Evolutionary conservation across 53 echinoderm and acorn worm species (phyloP), one percentile per base, ranked within the genome.

Genomic region (Arbacia lixula): DNA sequence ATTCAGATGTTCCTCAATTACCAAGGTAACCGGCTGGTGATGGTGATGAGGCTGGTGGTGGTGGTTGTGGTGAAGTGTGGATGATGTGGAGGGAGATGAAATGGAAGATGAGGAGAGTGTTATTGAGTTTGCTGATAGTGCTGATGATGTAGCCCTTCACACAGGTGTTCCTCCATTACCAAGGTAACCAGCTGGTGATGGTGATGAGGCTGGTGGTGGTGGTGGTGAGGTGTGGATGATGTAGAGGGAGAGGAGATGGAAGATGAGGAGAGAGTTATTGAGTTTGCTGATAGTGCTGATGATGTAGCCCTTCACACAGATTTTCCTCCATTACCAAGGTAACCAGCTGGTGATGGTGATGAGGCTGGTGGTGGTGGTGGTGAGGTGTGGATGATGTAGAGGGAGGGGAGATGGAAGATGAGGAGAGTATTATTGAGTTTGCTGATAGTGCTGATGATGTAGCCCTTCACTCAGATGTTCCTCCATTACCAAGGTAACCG

Each of bases 281-380:
- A n/a, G n/a, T n/a, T n/a, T n/a, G n/a, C n/a, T n/a, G n/a, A n/a
- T n/a, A n/a, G n/a, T n/a, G n/a, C n/a, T n/a, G n/a, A n/a, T n/a
- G n/a, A n/a, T n/a, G n/a, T n/a, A n/a, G n/a, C 95, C 95, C 3
- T 95, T 95, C 84, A 95, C 95, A 21, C 78, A 86, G 69, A 95
- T 95, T 92, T 95, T 95, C 63, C 83, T 95, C 28, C 86, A 88
- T 12, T 95, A 95, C 57, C 95, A 95, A 88, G 95, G 95, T 95
- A 69, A 57, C 68, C 36, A 49, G 8, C 16, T 32, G 38, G 37
- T 65, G 36, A 21, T 21, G 6, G 66, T 65, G 66, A 65, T 5
- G 40, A 17, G 38, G 43, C 9, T 42, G 14, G 6, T 35, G 66
- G 16, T 66, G 20, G 16, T 66, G 21, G 37, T 39, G 30, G 22